Conservation (phyloP, 2,113 vertebrate genomes). For the Sinocyclocheilus rhinocerous region DNA sequence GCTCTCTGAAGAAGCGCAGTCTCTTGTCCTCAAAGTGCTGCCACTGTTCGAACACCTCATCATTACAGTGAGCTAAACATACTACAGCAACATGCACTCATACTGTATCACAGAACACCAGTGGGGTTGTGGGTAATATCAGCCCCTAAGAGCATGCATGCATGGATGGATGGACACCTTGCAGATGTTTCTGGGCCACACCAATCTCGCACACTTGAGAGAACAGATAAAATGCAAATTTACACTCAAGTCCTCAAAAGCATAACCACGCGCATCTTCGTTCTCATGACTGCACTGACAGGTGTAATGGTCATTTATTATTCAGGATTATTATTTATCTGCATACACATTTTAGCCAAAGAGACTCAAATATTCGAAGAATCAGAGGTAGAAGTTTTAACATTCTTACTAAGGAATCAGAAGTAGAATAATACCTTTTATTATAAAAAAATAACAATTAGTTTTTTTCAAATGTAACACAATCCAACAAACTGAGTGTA, state of each 20-base stretch:
- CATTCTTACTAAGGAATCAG: neutral
- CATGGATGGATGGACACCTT: neutral
- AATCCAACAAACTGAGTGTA: neutral
- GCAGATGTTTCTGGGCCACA: neutral
- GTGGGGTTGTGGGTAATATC: too few relatives aligned
- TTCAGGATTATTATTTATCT: neutral
- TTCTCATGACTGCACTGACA: neutral
- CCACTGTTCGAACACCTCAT: conserved; percentile 89
- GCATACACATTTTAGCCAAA: neutral
- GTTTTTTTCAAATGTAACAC: neutral
- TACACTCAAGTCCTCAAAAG: too few relatives aligned
- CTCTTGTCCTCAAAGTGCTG: conserved; percentile 95
- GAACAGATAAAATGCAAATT: neutral
- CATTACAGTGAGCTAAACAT: neutral
- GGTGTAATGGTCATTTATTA: neutral
- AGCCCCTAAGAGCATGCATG: too few relatives aligned
- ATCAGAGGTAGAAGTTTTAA: neutral
- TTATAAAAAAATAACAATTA: too few relatives aligned
- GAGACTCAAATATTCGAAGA: neutral
- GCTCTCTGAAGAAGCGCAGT: conserved; percentile 87
- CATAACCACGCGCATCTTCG: neutral
- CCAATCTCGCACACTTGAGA: neutral
- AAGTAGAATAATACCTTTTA: neutral
- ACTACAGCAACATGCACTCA: neutral
- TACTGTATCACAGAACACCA: neutral